phyloP scores from a whole-genome alignment of 2,797 vertebrate genomes.

The Arctocebus calabarensis region DNA sequence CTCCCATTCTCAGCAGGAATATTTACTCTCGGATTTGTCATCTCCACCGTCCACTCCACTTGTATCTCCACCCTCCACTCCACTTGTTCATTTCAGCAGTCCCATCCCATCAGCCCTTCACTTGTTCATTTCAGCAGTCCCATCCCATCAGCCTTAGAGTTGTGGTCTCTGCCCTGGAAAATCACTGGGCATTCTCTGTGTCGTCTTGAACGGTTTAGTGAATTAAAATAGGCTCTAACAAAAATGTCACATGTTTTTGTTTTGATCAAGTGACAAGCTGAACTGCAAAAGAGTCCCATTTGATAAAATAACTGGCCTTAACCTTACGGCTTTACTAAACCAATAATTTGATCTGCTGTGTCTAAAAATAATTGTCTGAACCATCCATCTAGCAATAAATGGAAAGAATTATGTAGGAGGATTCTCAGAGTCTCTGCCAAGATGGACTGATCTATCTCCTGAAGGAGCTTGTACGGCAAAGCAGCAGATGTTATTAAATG shows the following conservation, averaged over 20 bases:
- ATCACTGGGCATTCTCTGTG: background rate
- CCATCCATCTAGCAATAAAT: constrained; percentile 2
- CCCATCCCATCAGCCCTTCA: background rate
- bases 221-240: background rate
- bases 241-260: background rate
- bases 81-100: background rate
- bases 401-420: background rate
- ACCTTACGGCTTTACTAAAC: background rate
- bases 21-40: background rate
- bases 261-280: background rate
- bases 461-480: background rate
- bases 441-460: background rate
- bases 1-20: background rate
- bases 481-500: background rate
- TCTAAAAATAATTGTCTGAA: constrained; percentile 31
- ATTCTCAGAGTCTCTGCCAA: background rate
- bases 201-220: background rate
- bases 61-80: background rate
- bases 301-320: background rate
- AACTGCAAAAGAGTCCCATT: background rate
- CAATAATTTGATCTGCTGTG: constrained; percentile 32
- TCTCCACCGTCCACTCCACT: background rate
- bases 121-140: background rate
- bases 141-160: background rate
- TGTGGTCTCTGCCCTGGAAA: background rate